phyloP scores from a whole-genome alignment of 2,113 vertebrate genomes.

The Amia ocellicauda region DNA sequence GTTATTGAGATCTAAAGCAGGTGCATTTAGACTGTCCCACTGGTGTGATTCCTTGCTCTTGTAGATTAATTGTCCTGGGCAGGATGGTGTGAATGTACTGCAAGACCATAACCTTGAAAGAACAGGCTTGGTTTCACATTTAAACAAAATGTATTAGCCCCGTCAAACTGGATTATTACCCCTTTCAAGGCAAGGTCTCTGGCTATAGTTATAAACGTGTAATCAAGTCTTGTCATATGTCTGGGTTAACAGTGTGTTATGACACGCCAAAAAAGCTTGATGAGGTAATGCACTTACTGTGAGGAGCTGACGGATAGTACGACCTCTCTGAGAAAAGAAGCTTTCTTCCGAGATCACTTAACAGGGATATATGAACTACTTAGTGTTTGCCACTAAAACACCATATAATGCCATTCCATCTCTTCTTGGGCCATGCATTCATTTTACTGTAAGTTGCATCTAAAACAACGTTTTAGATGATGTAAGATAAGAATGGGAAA shows the following conservation, averaged over 20 bases:
- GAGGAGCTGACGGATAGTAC: constrained; percentile 42
- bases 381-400: constrained; percentile 61
- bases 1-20: too few species aligned
- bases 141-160: constrained; percentile 2
- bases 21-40: too few species aligned
- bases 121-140: constrained; percentile 21
- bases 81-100: too few species aligned
- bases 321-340: constrained; percentile 37
- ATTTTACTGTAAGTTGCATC: constrained; percentile 45
- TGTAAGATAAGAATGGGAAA: constrained; percentile 62
- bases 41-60: too few species aligned
- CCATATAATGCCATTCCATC: constrained; percentile 54
- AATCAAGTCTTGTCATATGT: constrained; percentile 32
- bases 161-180: constrained; percentile 20
- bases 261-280: constrained; percentile 33
- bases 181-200: constrained; percentile 15
- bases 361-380: constrained; percentile 64
- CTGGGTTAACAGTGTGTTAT: constrained; percentile 33
- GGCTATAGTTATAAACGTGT: neutral
- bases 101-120: constrained; percentile 27
- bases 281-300: constrained; percentile 36
- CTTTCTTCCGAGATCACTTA: constrained; percentile 61
- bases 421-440: constrained; percentile 46
- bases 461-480: constrained; percentile 57
- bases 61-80: too few species aligned